Base-by-base conservation (phyloP, 2,113 vertebrate species). In the Platycercus adscitus region DNA sequence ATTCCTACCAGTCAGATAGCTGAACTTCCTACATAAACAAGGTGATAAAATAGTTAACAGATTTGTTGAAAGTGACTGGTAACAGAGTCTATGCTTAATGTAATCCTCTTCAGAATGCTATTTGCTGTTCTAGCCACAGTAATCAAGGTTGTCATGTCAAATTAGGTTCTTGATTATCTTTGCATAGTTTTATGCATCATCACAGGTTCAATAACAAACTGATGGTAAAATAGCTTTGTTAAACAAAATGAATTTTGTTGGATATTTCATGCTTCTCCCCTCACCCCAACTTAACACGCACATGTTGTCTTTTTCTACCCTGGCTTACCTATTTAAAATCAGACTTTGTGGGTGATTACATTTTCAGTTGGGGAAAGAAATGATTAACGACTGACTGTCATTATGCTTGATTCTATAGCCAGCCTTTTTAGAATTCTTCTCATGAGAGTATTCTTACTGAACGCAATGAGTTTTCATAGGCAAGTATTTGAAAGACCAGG, bases 121-220 rank as follows among this genome's bases (percentile, higher is more conserved):
- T 94, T 89, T 86, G 58, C 86, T 93, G 43, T 83, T 91, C 81
- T 55, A 90, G 91, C 50, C 60, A 65, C 71, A 93, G 71, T 93
- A 95, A 98, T 97, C 93, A 96, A 95, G 75, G 76, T 24, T 89
- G 64, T 68, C n/a, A 18, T 91, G 91, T 96, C 93, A 96, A 88
- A 92, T 93, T 81, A 93, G 70, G 68, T 96, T 97, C 88, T 96
- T 97, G 88, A 97, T 96, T 96, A 96, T 92, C 81, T 95, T 91
- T 91, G 82, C 39, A 25, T 87, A 94, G 86, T 94, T 97, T 96
- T 95, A 66, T 88, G 66, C 78, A 94, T 95, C 91, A 95, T 83
- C 91, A 90, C 66, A 96, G 29, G 91, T 77, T 95, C 89, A 97
- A 96, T 95, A 96, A 78, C 73, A 98, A 98, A 95, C 72, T 88